These are phyloP conservation scores for Drosophila ananassae DNA, from an alignment of 1,140 invertebrate species.

Conservation along the genomic window DNA sequence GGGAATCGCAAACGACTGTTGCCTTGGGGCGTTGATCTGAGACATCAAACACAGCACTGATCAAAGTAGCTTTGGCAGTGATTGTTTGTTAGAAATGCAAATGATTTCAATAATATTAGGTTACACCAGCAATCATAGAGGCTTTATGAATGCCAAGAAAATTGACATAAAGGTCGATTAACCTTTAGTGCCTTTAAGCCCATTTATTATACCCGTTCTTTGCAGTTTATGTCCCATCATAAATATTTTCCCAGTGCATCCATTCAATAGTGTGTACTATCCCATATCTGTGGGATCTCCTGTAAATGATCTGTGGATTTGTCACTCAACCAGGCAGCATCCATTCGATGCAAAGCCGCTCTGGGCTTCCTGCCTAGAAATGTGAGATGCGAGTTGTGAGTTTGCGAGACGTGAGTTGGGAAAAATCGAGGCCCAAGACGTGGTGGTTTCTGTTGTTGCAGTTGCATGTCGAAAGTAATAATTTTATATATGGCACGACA, in stretches of 20 bases:
- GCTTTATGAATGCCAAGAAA: too few species aligned
- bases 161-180: too few species aligned
- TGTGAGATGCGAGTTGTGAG: conserved; percentile 17
- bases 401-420: conserved; percentile 14
- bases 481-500: conserved; percentile 81
- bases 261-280: not conserved
- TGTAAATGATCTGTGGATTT: conserved; percentile 28
- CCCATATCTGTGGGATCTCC: conserved; percentile 10
- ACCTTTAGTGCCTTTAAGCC: too few species aligned
- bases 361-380: conserved; percentile 28
- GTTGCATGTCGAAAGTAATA: conserved; percentile 81
- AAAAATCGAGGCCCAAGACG: conserved; percentile 19
- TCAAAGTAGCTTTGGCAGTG: not conserved
- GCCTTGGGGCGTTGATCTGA: conserved; percentile 7
- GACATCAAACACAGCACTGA: not conserved
- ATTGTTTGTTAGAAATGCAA: conserved; percentile 1
- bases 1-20: conserved; percentile 12
- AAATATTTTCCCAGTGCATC: too few species aligned
- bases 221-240: too few species aligned
- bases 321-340: conserved; percentile 16
- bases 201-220: not conserved
- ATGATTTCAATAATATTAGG: not conserved
- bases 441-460: conserved; percentile 28
- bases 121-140: not conserved
- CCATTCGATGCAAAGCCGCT: conserved; percentile 26